Percentiles rank a stretch among this genome's conserved stretches.
Evolutionary conservation across 2,888 invertebrate genomes (phyloP).

Genomic region (Tetranychus truncatus): DNA sequence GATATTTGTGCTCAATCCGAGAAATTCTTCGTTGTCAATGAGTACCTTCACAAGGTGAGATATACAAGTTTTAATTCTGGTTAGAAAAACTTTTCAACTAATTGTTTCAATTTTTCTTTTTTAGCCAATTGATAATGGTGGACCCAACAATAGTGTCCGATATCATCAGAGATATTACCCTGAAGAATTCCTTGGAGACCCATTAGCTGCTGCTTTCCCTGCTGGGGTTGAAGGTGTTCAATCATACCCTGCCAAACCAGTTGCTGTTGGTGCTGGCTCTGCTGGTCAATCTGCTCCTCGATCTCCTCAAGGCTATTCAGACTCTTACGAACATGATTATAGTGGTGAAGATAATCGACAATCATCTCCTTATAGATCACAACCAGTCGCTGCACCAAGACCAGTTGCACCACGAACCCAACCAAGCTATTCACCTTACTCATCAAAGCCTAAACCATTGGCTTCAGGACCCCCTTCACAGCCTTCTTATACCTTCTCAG

Average conservation of each 20-base stretch:
- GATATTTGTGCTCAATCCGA: slow-evolving; percentile 74
- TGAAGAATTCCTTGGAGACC: slow-evolving; percentile 26
- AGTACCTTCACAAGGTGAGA: slow-evolving; percentile 63
- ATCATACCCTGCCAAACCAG: slow-evolving; percentile 8
- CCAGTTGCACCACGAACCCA: slow-evolving; percentile 14
- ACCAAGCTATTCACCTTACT: neutral
- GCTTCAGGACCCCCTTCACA: slow-evolving; percentile 12
- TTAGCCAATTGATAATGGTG: slow-evolving; percentile 24
- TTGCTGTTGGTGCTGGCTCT: slow-evolving; percentile 11
- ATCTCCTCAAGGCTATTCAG: slow-evolving; percentile 17
- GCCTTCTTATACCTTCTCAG: slow-evolving; percentile 6
- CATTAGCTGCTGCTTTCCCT: slow-evolving; percentile 20
- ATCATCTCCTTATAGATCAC: slow-evolving; percentile 8
- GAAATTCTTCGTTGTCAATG: slow-evolving; percentile 77
- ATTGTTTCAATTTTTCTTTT: neutral
- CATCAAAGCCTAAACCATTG: slow-evolving; percentile 16
- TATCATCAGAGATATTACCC: slow-evolving; percentile 32
- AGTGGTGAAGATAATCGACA: slow-evolving; percentile 2
- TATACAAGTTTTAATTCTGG: neutral
- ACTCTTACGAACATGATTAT: slow-evolving; percentile 12
- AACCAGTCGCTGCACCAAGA: slow-evolving; percentile 13
- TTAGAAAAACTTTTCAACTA: neutral
- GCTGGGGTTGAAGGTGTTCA: slow-evolving; percentile 16
- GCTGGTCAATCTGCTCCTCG: slow-evolving; percentile 18
- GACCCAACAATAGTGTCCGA: slow-evolving; percentile 29